Conservation (phyloP, 2,797 vertebrate species). For the Siniperca undulata region DNA sequence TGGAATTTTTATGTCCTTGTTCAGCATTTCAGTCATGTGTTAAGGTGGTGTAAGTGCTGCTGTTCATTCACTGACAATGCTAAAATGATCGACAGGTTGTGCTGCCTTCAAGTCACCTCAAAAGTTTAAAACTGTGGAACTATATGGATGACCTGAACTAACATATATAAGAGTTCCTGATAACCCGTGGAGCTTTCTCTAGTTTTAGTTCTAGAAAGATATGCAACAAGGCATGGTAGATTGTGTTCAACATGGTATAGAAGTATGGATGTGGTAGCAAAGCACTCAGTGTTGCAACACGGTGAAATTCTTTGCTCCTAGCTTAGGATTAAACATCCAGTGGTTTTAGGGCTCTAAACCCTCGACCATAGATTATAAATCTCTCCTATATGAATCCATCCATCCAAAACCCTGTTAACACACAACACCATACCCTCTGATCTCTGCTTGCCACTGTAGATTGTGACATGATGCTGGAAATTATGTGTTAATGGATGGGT, state of each 20-base stretch:
- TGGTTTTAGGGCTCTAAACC: slow-evolving; percentile 57
- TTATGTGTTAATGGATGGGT: slow-evolving; percentile 41
- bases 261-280: slow-evolving; percentile 19
- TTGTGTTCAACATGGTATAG: slow-evolving; percentile 12
- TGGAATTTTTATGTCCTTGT: background rate
- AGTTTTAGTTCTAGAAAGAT: background rate
- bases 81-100: background rate
- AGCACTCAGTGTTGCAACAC: slow-evolving; percentile 21
- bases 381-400: slow-evolving; percentile 59
- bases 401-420: slow-evolving; percentile 59
- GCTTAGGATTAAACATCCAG: slow-evolving; percentile 78
- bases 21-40: slow-evolving; percentile 19
- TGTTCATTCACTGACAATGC: background rate
- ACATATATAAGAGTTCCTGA: background rate
- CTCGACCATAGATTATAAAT: slow-evolving; percentile 68
- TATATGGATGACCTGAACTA: background rate
- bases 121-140: slow-evolving; percentile 1
- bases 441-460: slow-evolving; percentile 9
- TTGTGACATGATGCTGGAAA: slow-evolving; percentile 38
- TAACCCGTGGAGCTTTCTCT: background rate
- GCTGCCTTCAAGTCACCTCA: background rate
- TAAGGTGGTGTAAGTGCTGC: background rate
- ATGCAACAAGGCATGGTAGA: background rate
- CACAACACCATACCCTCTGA: slow-evolving; percentile 33
- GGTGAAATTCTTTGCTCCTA: slow-evolving; percentile 60